Conservation (phyloP, 2,113 vertebrate genomes). For the Brachypodius melanocephalos region DNA sequence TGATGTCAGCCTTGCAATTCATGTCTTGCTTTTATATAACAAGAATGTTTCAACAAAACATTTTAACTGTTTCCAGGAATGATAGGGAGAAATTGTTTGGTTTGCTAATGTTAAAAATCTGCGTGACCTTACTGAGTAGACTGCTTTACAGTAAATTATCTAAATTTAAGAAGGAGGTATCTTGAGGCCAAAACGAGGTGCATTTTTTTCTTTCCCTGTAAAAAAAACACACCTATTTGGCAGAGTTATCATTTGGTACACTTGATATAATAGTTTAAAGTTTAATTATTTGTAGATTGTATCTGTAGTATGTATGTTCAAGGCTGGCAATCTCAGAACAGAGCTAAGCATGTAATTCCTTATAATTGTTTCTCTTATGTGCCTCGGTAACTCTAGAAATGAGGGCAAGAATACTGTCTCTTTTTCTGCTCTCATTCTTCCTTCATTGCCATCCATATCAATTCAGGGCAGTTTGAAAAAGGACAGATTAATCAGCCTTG, state of each 20-base stretch:
- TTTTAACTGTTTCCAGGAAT: constrained; percentile 48
- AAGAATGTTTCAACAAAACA: constrained; percentile 20
- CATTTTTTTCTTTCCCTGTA: not conserved
- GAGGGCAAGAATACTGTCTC: not conserved
- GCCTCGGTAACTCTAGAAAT: not conserved
- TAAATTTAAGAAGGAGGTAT: not conserved
- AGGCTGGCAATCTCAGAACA: not conserved
- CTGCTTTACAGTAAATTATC: not conserved
- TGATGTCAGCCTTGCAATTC: not conserved
- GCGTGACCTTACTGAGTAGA: not conserved
- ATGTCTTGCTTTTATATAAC: constrained; percentile 27
- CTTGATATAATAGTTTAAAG: not conserved
- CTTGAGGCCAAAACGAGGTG: not conserved
- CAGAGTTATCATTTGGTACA: not conserved
- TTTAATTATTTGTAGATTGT: constrained; percentile 19
- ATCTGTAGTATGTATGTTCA: not conserved
- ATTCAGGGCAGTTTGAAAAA: not conserved
- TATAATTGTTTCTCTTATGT: not conserved
- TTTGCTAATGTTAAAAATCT: constrained; percentile 43
- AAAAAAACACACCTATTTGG: not conserved
- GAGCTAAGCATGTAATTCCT: not conserved
- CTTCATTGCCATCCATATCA: not conserved
- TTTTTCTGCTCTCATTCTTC: not conserved
- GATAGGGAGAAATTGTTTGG: not conserved
- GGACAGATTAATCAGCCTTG: not conserved